These are phyloP conservation scores for Macquaria ambigua DNA, from an alignment of 2,113 vertebrate genomes.

Conservation along the genomic window DNA sequence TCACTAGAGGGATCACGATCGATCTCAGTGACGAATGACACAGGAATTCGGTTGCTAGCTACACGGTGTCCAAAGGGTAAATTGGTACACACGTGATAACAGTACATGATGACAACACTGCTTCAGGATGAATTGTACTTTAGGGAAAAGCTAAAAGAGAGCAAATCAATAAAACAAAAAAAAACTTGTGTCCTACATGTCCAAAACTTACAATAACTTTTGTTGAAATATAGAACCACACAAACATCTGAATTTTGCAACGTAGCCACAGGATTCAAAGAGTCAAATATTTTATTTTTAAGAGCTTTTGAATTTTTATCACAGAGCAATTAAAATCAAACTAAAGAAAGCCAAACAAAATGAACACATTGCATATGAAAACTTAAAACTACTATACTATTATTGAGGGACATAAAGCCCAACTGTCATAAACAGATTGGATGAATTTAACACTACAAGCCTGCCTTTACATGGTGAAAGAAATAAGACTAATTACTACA, in stretches of 20 bases:
- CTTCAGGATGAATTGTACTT: neutral
- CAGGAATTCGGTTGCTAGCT: conserved; percentile 40
- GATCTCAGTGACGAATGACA: conserved; percentile 47
- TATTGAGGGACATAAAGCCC: neutral
- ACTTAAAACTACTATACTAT: neutral
- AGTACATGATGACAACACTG: neutral
- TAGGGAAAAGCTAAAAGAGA: neutral
- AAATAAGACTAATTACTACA: neutral
- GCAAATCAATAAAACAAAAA: neutral
- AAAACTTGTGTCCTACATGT: neutral
- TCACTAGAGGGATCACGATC: conserved; percentile 29
- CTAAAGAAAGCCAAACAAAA: neutral
- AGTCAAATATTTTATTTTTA: neutral
- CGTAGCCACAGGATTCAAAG: neutral
- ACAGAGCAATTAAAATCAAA: neutral
- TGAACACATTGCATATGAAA: neutral
- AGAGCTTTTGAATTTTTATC: no score
- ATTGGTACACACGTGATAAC: conserved; percentile 16
- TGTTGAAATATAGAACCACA: neutral
- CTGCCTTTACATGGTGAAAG: neutral
- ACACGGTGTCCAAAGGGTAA: conserved; percentile 32
- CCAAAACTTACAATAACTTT: neutral
- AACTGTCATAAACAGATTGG: neutral
- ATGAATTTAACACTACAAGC: neutral
- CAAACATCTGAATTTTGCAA: neutral